Conservation (phyloP, 2,888 invertebrate species). For the Drosophila fungiperda region DNA sequence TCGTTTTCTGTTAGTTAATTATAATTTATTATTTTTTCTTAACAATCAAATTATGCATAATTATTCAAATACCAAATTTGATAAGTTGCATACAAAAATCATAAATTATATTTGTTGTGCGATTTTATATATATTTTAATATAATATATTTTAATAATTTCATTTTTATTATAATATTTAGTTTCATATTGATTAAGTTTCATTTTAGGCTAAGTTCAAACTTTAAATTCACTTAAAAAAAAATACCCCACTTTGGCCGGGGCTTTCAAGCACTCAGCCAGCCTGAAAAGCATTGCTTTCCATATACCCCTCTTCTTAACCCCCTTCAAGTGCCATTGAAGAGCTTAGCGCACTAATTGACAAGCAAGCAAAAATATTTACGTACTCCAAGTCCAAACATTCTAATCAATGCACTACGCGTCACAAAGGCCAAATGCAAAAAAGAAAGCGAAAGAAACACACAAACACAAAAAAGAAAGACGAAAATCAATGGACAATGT, state of each 20-base stretch:
- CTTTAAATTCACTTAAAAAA: conserved; percentile 9
- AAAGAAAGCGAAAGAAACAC: conserved; percentile 33
- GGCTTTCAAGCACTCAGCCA: conserved; percentile 21
- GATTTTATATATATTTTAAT: not conserved
- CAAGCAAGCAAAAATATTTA: conserved; percentile 80
- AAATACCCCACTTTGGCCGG: not conserved
- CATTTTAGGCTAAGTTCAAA: not conserved
- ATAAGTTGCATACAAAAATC: not conserved
- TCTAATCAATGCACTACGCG: conserved; percentile 73
- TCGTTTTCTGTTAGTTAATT: not conserved
- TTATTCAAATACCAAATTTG: not conserved
- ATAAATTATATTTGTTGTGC: not conserved
- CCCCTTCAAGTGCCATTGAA: conserved; percentile 31
- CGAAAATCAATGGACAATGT: conserved; percentile 44
- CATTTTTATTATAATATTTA: not conserved
- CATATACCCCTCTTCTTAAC: not conserved
- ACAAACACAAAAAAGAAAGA: conserved; percentile 23
- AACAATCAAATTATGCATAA: not conserved
- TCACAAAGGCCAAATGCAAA: conserved; percentile 25
- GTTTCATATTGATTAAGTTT: not conserved
- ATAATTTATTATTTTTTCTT: not conserved
- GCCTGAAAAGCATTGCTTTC: not conserved
- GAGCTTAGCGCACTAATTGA: conserved; percentile 76
- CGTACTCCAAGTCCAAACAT: conserved; percentile 79
- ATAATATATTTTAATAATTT: not conserved